Conservation (phyloP, 2,113 vertebrate genomes). For the Accipiter cooperii region DNA sequence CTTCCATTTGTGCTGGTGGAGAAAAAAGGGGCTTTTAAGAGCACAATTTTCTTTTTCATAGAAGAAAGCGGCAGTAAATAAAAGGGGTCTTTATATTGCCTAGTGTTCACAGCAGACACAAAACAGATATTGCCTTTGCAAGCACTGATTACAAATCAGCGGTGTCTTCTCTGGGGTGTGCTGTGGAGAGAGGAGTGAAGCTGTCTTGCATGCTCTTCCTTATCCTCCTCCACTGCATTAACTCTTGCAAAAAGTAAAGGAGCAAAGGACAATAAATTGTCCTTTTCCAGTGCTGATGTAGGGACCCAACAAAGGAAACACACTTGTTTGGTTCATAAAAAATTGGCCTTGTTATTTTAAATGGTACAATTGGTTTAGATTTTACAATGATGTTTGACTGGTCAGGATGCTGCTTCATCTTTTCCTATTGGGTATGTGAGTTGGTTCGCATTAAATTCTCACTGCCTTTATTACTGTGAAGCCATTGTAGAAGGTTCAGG, state of each 20-base stretch:
- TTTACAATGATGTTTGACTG: not conserved
- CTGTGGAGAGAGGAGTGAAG: not conserved
- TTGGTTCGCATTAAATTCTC: not conserved
- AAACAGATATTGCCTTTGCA: not conserved
- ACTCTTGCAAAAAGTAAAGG: not conserved
- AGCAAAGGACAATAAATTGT: not conserved
- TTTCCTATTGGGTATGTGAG: not conserved
- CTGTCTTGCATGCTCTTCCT: not conserved
- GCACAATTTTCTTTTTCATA: not conserved
- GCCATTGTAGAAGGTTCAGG: not conserved
- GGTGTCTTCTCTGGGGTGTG: not conserved
- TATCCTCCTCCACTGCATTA: not conserved
- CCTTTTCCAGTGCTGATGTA: not conserved
- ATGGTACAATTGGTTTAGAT: not conserved
- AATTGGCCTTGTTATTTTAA: not conserved
- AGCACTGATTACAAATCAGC: not conserved
- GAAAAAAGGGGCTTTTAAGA: not conserved
- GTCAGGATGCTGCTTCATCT: not conserved
- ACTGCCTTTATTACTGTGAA: not conserved
- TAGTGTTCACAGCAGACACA: not conserved
- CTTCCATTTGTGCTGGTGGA: not conserved
- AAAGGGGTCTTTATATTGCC: conserved; percentile 1
- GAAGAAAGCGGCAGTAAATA: not conserved
- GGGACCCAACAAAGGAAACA: not conserved
- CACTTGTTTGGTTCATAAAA: not conserved